Evolutionary conservation across 2,797 vertebrate genomes (phyloP), one percentile per base, ranked within the genome.

Genomic region (Acrossocheilus wenchowensis): DNA sequence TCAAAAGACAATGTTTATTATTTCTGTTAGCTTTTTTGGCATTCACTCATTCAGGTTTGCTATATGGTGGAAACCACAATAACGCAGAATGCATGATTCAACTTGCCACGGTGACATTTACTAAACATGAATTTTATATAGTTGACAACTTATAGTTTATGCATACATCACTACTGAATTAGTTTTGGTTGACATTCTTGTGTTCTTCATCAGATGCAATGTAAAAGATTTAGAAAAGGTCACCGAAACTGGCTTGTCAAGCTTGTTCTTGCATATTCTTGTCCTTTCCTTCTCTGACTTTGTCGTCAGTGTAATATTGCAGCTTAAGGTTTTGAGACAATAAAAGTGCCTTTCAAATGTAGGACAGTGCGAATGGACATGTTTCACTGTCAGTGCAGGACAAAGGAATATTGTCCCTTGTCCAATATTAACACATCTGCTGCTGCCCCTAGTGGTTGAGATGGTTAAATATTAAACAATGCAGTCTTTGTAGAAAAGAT

Each of bases 241-340:
- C 60, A 77, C 21, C 12, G 60, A 85, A 78, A 85, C 73, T 74
- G 57, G 48, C 92, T 92, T 87, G 88, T 92, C 89, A 91, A 82
- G 86, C 91, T 87, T 93, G 91, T 87, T 87, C 39, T 75, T 86
- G 89, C 93, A 87, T 71, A 91, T 57, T 68, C 66, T 19, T 36
- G 34, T 19, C 15, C 34, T 52, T 64, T 57, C 5, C 36, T 62
- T 39, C 15, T 6, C 74, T 62, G 43, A 64, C 64, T 66, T 68
- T 54, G 12, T 78, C 15, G 9, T 34, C 36, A 23, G 60, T 43
- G 23, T 60, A 72, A 73, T 19, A 64, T 48, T 84, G 82, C 62
- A 82, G 85, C 82, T 48, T 36, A 10, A 75, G 82, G 82, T 26
- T 66, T 68, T 57, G 48, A 73, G 34, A 74, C 52, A 79, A 74